Evolutionary conservation across 2,888 invertebrate species (phyloP), one percentile per base, ranked within the genome.

Genomic region (Lasioglossum lativentre): DNA sequence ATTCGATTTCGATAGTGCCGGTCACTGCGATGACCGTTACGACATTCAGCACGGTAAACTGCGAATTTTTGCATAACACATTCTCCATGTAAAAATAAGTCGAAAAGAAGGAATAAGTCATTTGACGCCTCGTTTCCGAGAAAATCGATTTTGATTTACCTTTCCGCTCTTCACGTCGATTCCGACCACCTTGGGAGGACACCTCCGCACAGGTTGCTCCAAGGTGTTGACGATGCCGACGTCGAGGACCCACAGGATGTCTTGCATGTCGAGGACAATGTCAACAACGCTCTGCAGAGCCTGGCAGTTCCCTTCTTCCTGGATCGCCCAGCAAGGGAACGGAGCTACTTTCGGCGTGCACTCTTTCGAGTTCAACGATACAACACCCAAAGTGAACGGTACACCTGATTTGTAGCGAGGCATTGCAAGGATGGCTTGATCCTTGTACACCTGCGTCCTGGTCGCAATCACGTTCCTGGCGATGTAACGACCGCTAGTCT

Each of bases 251-350:
- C 98, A 98, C 14, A 98, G 95, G 86, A 97, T 96, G 73, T 97
- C 96, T 93, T 97, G 96, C 10, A 93, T 88, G 88, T 97, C 97
- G 42, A 96, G 93, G 93, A 96, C 95, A 77, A 97, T 94, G 92
- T 98, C 97, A 0, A 97, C 96, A 2, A 96, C 97, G 78, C 97
- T 97, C 91, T 97, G 97, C 30, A 98, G 95, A 96, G 97, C 95
- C 96, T 97, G 81, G 96, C 96, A 97, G 93, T 97, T 97, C 59
- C 96, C 96, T 88, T 97, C 96, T 90, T 97, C 96, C 92, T 97
- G 97, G 79, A 96, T 95, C 4, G 96, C 95, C 96, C 97, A 96
- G 90, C 96, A 96, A 45, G 96, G 97, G 95, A 96, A 97, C 0
- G 97, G 97, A 86, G 95, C 52, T 2, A 89, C 88, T 96, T 96